Evolutionary conservation across 2,113 vertebrate genomes (phyloP).

Genomic region (Pristiophorus japonicus): DNA sequence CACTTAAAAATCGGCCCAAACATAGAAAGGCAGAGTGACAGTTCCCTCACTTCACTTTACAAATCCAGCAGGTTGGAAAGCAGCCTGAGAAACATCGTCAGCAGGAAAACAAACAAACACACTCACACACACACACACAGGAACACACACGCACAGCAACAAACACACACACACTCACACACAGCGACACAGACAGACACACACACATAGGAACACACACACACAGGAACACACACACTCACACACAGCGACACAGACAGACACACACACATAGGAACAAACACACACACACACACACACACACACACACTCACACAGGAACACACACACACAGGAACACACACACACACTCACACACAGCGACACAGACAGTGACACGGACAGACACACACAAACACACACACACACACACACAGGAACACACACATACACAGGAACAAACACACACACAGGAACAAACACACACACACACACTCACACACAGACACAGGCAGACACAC

Average conservation of each 20-base stretch:
- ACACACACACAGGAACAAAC: too few species aligned
- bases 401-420: too few species aligned
- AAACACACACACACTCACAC: background rate
- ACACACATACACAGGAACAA: too few species aligned
- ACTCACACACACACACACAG: background rate
- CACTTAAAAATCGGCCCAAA: constrained; percentile 25
- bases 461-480: too few species aligned
- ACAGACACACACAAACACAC: background rate
- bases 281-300: background rate
- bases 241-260: too few species aligned
- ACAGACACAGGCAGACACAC: too few species aligned
- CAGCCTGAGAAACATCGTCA: background rate
- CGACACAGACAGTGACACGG: too few species aligned
- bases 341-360: background rate
- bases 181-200: background rate
- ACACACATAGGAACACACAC: background rate
- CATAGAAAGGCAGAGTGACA: background rate
- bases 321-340: background rate
- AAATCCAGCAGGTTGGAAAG: background rate
- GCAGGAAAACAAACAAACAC: background rate
- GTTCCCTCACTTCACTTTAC: too few species aligned
- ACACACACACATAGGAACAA: background rate
- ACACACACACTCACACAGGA: background rate
- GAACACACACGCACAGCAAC: background rate
- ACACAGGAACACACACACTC: background rate